Evolutionary conservation across 2,113 vertebrate species (phyloP).

Genomic region (Apus apus): DNA sequence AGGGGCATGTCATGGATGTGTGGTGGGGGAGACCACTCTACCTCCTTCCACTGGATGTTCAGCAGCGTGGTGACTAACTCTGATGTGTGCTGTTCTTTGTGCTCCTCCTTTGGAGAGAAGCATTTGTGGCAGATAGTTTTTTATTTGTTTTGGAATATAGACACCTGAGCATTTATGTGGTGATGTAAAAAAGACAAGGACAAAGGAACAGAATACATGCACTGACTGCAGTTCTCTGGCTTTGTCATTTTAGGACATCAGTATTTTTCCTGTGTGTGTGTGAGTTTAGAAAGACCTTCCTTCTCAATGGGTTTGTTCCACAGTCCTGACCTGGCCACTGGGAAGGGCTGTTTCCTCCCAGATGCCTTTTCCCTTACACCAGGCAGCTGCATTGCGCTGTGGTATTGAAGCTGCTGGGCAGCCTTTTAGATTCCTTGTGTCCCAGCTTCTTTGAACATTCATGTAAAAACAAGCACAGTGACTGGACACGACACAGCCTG

Average conservation of each 20-base stretch:
- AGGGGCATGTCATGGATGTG: fast-evolving
- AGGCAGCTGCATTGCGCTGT: background rate
- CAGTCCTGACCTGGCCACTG: background rate
- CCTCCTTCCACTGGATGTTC: background rate
- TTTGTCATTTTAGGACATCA: background rate
- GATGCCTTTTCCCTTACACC: background rate
- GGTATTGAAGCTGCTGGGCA: background rate
- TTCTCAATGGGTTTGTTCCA: background rate
- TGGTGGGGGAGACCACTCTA: background rate
- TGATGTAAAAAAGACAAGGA: background rate
- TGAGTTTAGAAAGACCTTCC: background rate
- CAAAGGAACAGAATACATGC: background rate
- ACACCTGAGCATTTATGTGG: background rate
- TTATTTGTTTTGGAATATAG: background rate
- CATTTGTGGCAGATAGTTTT: background rate
- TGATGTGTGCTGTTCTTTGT: background rate
- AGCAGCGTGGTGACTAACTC: background rate
- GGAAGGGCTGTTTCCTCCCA: background rate
- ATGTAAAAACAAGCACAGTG: background rate
- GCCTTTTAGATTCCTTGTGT: background rate
- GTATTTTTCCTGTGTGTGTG: background rate
- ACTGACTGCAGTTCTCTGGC: background rate
- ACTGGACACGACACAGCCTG: background rate
- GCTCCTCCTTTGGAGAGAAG: background rate
- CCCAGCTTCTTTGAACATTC: background rate